Evolutionary conservation across 1,140 invertebrate genomes (phyloP).

Genomic region (Hesperophylax magnus): DNA sequence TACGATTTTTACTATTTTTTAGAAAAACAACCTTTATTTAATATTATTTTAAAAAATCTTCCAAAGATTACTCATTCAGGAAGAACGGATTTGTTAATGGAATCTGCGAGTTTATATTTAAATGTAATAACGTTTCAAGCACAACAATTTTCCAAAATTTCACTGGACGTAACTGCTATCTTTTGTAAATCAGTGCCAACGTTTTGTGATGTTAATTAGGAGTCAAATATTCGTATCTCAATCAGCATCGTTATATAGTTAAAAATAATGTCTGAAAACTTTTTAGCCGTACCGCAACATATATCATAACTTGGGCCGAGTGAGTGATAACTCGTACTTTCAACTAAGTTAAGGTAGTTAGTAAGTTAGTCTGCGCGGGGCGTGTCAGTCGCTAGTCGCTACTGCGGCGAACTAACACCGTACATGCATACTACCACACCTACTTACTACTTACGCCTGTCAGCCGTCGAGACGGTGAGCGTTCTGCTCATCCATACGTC

Average conservation of each 20-base stretch:
- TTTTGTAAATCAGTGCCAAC: neutral
- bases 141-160: neutral
- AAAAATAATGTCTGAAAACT: neutral
- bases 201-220: neutral
- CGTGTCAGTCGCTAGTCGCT: neutral
- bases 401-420: conserved; percentile 7
- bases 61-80: too few species aligned
- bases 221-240: neutral
- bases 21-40: too few species aligned
- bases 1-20: too few species aligned
- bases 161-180: neutral
- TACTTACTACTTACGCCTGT: neutral
- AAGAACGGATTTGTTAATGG: too few species aligned
- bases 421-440: too few species aligned
- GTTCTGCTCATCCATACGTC: neutral
- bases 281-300: neutral
- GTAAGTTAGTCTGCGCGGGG: conserved; percentile 29
- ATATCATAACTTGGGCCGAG: conserved; percentile 34
- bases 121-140: neutral
- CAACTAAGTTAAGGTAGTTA: conserved; percentile 1
- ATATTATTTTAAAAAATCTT: too few species aligned
- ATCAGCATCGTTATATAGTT: neutral
- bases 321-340: conserved; percentile 26
- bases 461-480: neutral
- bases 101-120: too few species aligned